A percentile compares a stretch with the other conserved stretches of the same genome.
phyloP scores from a whole-genome alignment of 2,797 vertebrate genomes.

The Gadopsis marmoratus region DNA sequence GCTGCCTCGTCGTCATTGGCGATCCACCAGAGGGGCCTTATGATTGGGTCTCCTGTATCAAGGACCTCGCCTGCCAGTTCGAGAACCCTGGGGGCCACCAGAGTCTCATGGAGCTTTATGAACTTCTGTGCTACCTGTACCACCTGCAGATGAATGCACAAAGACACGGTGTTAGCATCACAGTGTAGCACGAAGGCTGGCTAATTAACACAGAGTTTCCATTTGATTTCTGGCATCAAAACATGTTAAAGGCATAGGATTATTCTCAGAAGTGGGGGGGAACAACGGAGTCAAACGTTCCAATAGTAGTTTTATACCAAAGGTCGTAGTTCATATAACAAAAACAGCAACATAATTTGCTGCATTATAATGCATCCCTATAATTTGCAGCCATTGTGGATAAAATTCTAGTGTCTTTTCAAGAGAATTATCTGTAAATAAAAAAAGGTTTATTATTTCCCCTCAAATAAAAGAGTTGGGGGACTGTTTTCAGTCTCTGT shows the following conservation, averaged over 20 bases:
- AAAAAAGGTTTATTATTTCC: no score
- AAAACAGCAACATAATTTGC: no score
- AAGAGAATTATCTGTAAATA: no score
- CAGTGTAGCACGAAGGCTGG: not conserved
- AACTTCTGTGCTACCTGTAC: constrained; percentile 92
- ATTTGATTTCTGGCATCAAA: not conserved
- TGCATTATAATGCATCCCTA: no score
- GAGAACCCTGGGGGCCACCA: constrained; percentile 92
- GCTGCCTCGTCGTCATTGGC: constrained; percentile 88
- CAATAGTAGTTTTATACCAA: no score
- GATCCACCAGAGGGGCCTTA: constrained; percentile 97
- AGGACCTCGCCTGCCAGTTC: constrained; percentile 91
- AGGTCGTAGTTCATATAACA: no score
- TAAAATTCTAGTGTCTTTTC: no score
- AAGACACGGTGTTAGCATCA: not conserved
- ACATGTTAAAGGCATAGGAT: not conserved
- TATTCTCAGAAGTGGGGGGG: not conserved
- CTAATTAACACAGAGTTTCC: not conserved
- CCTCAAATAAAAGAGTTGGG: no score
- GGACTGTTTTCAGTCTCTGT: no score
- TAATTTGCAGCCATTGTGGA: no score
- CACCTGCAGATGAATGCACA: constrained; percentile 74
- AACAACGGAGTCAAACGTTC: no score
- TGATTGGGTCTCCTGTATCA: constrained; percentile 91
- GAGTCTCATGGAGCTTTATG: constrained; percentile 86